phyloP scores from a whole-genome alignment of 2,113 vertebrate species.

The Thunnus thynnus region DNA sequence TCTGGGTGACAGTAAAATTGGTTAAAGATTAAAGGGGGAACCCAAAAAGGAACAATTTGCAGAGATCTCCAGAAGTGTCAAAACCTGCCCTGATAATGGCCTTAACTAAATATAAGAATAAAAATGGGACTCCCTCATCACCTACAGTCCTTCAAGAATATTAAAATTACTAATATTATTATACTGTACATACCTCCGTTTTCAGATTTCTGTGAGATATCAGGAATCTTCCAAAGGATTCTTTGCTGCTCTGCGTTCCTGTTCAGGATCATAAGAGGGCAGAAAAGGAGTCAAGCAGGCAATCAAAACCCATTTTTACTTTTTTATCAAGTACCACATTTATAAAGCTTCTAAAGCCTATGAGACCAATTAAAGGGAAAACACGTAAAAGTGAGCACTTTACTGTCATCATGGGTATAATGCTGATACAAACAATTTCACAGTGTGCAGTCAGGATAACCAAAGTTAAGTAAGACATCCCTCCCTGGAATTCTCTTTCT shows the following conservation, averaged over 20 bases:
- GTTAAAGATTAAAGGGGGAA: no score
- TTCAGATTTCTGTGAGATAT: slow-evolving; percentile 98
- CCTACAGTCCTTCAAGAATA: background rate
- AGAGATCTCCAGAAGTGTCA: background rate
- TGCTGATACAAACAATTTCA: background rate
- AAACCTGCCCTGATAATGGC: accelerated
- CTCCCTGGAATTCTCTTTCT: no score
- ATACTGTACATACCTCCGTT: slow-evolving; percentile 90
- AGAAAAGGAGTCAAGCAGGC: background rate
- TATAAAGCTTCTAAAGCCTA: background rate
- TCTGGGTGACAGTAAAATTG: background rate
- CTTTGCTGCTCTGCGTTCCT: slow-evolving; percentile 97
- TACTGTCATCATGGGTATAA: background rate
- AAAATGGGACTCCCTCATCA: background rate
- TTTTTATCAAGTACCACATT: background rate
- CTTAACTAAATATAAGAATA: background rate
- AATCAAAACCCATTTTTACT: no score
- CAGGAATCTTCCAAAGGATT: slow-evolving; percentile 99
- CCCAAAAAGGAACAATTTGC: no score
- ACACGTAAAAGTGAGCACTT: no score
- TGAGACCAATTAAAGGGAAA: no score
- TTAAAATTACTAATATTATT: background rate
- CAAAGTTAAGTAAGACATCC: background rate
- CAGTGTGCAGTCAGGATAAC: background rate
- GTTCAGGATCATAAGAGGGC: slow-evolving; percentile 43